Conservation (phyloP, 2,113 vertebrate genomes). For the Desmodus rotundus region DNA sequence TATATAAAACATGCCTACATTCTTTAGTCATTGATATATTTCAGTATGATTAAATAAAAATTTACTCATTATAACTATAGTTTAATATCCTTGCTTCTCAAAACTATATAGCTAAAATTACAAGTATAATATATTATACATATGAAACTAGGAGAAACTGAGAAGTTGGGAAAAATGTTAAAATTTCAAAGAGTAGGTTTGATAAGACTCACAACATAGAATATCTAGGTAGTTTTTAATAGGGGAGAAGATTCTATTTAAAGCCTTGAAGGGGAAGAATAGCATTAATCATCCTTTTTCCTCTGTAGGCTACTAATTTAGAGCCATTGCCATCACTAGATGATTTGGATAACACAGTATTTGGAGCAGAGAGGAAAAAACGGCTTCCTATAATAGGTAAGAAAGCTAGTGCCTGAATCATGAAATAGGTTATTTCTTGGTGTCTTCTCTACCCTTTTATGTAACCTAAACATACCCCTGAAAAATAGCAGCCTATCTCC, state of each 20-base stretch:
- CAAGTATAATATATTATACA: constrained; percentile 4
- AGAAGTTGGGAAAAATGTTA: constrained; percentile 22
- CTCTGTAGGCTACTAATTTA: constrained; percentile 82
- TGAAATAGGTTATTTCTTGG: not conserved
- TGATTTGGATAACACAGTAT: constrained; percentile 92
- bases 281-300: not conserved
- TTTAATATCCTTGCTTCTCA: constrained; percentile 20
- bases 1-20: not conserved
- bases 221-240: not conserved
- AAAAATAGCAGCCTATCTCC: not conserved
- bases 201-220: not conserved
- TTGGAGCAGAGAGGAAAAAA: constrained; percentile 86
- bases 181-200: constrained; percentile 18
- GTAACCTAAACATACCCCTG: not conserved
- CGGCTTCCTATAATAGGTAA: constrained; percentile 88
- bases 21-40: constrained; percentile 10
- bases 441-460: constrained; percentile 9
- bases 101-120: not conserved
- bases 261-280: not conserved
- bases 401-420: constrained; percentile 25
- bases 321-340: constrained; percentile 89
- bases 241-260: not conserved
- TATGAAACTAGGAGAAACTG: constrained; percentile 31
- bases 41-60: constrained; percentile 15
- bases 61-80: not conserved